Evolutionary conservation across 64 coral and sea anemone species (phyloP), one percentile per base, ranked within the genome.

Genomic region (Actinia equina): DNA sequence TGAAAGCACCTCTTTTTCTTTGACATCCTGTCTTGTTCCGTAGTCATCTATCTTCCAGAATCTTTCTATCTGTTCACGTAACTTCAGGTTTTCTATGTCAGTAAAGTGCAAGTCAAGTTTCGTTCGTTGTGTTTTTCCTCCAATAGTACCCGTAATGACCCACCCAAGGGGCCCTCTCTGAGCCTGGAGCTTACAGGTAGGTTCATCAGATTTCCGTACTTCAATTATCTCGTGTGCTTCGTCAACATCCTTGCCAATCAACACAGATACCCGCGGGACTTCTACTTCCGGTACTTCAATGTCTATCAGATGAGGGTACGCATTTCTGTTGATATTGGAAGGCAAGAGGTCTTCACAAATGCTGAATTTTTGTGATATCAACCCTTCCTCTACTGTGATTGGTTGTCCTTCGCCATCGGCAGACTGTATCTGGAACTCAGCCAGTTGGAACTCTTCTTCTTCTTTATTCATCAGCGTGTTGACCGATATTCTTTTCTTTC

Each of bases 201-300:
- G 46, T 14, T 26, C 10, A 18, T 20, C 19, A 6, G 86, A 44
- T 14, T 62, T 82, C 16, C 82, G 65, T 17, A 86, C 89, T 87
- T 92, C 90, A 22, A 87, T 43, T 41, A 83, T 27, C 25, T 82
- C 59, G 59, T 85, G 91, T 22, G 91, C 82, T 20, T 45, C 30
- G 43, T 51, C 57, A 13, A 88, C 91, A 85, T 93, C 86, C 30
- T 93, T 82, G 30, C 80, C 82, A n/a, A 93, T 88, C 17, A 93
- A 18, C 43, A 88, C 63, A 17, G 86, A 78, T 41, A 78, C 86
- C 64, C 76, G 65, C 0, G 86, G 79, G 77, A 93, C 57, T 30
- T 93, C 63, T 9, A 93, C 91, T 42, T 84, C 86, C 18, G 91
- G 86, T 43, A 93, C 27, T 27, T 77, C 42, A 20, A 93, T 93